Base-by-base conservation (phyloP, 2,888 invertebrate genomes). In the Acleris literana region DNA sequence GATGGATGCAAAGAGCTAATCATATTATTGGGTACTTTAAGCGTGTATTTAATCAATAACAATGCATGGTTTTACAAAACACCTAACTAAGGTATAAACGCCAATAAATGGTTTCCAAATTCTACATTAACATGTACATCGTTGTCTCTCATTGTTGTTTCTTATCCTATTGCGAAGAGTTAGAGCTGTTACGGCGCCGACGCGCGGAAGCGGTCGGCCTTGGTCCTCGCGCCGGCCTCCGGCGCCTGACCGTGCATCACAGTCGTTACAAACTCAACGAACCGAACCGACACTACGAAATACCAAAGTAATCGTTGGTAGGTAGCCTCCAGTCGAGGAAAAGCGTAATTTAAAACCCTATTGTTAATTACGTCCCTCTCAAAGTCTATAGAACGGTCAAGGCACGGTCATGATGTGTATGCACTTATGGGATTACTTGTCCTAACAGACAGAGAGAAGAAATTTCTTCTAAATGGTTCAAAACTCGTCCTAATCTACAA, bases 401-500 rank as follows among this genome's bases (percentile, higher is more conserved):
- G 92, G 92, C 92, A 92, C 92, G 92, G 90, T 92, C 81, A 90
- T 92, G 92, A 92, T 92, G 92, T 91, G 91, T 91, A 88, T 90
- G 92, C 92, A 90, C 90, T 90, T 89, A 90, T 82, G 87, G 88
- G 87, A 86, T 82, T 86, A 87, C 81, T 82, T 85, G 86, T 88
- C 86, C 87, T 82, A 83, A 88, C 85, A 87, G 87, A 90, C 88
- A 87, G 85, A 87, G 87, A 90, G 88, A 88, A 87, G 87, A 88
- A 86, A 86, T 86, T 84, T 86, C 83, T 85, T 84, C 88, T 90
- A 88, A 91, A 90, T 87, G 88, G 87, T 85, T 90, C 88, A 89
- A 92, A 90, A 90, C 84, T 88, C 86, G 88, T 85, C 87, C 89
- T 90, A 90, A 86, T 82, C 90, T 92, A 91, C 86, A 81, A 86